Conservation (phyloP, 2,113 vertebrate species). For the Xiphias gladius region DNA sequence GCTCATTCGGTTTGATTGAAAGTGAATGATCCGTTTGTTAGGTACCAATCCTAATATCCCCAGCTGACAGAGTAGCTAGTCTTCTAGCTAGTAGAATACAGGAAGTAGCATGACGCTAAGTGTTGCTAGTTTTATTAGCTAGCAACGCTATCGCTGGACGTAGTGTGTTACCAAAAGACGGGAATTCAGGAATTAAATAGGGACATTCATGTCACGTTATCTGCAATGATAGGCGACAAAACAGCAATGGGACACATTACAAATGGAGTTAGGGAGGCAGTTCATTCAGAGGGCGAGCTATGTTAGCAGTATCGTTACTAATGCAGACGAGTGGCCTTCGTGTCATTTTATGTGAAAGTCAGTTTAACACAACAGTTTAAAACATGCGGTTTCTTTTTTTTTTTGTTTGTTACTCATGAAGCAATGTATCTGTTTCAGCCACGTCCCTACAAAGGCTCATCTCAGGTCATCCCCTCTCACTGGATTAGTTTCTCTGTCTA, state of each 20-base stretch:
- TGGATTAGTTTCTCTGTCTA: slow-evolving; percentile 47
- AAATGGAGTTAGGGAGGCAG: neutral
- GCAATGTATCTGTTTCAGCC: slow-evolving; percentile 14
- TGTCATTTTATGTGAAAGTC: neutral
- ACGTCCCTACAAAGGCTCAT: neutral
- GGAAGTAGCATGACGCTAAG: slow-evolving; percentile 75
- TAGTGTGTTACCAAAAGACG: neutral
- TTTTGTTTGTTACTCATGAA: neutral
- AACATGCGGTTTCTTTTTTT: neutral
- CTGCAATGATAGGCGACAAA: fast-evolving
- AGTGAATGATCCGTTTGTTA: slow-evolving; percentile 3
- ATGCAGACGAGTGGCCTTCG: slow-evolving; percentile 45
- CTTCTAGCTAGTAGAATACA: slow-evolving; percentile 28
- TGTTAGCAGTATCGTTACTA: slow-evolving; percentile 16
- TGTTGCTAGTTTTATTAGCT: slow-evolving; percentile 42
- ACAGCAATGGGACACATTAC: neutral
- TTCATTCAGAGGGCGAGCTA: neutral
- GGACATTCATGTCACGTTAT: neutral
- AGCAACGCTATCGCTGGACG: neutral
- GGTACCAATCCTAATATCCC: neutral
- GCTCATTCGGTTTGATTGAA: neutral
- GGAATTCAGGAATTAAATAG: neutral
- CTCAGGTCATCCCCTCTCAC: neutral
- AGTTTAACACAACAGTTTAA: neutral
- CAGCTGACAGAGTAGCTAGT: slow-evolving; percentile 63